Percentiles rank a stretch among this genome's conserved stretches.
Evolutionary conservation across 2,113 vertebrate genomes (phyloP).

Genomic region (Camelus bactrianus): DNA sequence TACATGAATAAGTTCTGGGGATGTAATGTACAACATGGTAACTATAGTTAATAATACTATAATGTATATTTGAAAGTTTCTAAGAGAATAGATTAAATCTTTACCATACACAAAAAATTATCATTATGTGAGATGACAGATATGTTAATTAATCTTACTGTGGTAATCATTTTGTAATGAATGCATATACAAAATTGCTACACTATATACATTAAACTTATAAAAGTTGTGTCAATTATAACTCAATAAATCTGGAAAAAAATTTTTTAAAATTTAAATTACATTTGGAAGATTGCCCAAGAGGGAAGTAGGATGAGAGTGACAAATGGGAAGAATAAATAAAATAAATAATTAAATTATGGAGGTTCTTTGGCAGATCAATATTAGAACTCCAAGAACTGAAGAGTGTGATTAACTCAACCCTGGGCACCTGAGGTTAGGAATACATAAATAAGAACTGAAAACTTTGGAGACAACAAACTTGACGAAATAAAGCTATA

Average conservation of each 20-base stretch:
- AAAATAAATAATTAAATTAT: background rate
- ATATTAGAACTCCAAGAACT: background rate
- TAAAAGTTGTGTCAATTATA: background rate
- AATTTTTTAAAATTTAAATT: background rate
- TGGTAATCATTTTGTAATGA: background rate
- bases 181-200: background rate
- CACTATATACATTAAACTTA: background rate
- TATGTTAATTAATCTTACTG: background rate
- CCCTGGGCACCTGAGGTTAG: background rate
- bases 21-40: background rate
- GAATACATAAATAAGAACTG: background rate
- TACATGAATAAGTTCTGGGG: background rate
- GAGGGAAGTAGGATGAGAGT: background rate
- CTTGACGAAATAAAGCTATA: conserved; percentile 10
- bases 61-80: background rate
- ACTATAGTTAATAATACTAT: background rate
- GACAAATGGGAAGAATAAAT: background rate
- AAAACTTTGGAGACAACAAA: background rate
- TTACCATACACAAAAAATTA: background rate
- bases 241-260: background rate
- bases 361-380: background rate
- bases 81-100: background rate
- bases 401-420: background rate
- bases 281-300: background rate
- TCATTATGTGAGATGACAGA: background rate